Base-by-base conservation (phyloP, 2,113 vertebrate species). In the Callipepla squamata region DNA sequence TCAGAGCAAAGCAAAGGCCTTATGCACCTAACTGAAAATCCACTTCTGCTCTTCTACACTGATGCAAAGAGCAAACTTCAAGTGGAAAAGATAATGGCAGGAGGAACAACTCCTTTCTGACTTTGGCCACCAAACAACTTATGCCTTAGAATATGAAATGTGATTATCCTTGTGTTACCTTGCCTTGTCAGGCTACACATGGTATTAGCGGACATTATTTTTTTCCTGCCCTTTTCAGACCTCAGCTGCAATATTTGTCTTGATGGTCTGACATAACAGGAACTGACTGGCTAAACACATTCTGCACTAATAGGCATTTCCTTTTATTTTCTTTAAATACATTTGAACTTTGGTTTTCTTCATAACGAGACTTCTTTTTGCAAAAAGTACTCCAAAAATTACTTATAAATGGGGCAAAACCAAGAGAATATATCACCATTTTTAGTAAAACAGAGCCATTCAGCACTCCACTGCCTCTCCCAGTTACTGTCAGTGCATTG, bases 271-370 rank as follows among this genome's bases (percentile, higher is more conserved):
- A 55, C 22, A 2, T 92, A 89, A 72, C 26, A 73, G 75, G 70
- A 87, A 45, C 45, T 91, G 78, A 65, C 67, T 73, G 19, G 48
- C 72, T 90, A 68, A 84, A 70, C 38, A 69, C 26, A 23, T 26
- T 47, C 69, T 89, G 30, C n/a, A 36, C 48, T 87, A 85, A 91
- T 36, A 72, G 28, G 30, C 48, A 58, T 89, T 92, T 94, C 51
- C 62, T 95, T 87, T 87, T 44, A 69, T 53, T 76, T 3, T 22
- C 40, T 87, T 72, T 81, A 90, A 76, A 89, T 63, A 44, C 58
- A 50, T 79, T 93, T 87, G 65, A 69, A 70, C 47, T 84, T 91
- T 11, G 67, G 79, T 89, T 89, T 89, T 73, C 67, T 75, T 79
- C 13, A 36, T 80, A 89, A 85, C 66, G 67, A 92, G n/a, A 18